Evolutionary conservation across 2,113 vertebrate species (phyloP).

Genomic region (Vulpes vulpes): DNA sequence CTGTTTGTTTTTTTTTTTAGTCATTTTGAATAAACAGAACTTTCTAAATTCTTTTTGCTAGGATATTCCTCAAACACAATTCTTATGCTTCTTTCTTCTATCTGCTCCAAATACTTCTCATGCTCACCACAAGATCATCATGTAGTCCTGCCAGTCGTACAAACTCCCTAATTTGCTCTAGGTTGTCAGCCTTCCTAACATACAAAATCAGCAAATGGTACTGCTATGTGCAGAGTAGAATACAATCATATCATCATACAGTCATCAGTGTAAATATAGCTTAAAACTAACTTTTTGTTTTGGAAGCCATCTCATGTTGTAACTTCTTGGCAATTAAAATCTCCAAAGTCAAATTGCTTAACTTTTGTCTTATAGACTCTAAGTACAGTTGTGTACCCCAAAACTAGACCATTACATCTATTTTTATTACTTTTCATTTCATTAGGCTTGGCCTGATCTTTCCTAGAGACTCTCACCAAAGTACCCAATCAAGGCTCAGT

Average conservation of each 20-base stretch:
- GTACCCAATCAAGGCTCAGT: background rate
- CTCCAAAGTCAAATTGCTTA: background rate
- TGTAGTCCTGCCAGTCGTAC: background rate
- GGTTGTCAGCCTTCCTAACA: background rate
- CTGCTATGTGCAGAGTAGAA: background rate
- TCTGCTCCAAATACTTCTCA: background rate
- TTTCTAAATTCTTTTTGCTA: background rate
- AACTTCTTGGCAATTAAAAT: constrained; percentile 15
- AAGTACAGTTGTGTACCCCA: background rate
- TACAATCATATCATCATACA: background rate
- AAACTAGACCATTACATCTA: background rate
- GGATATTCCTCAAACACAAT: background rate
- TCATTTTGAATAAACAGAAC: background rate
- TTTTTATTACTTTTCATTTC: background rate
- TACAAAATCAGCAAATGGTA: background rate
- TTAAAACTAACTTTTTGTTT: background rate
- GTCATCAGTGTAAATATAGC: background rate
- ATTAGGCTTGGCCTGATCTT: background rate
- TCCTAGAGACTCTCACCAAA: background rate
- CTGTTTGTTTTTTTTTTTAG: background rate
- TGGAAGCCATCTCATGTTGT: background rate
- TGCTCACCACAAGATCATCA: background rate
- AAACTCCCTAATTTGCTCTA: background rate
- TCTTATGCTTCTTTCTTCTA: background rate
- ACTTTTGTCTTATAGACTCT: background rate